Evolutionary conservation across 2,113 vertebrate genomes (phyloP), one percentile per base, ranked within the genome.

Genomic region (Sclerurus mexicanus): DNA sequence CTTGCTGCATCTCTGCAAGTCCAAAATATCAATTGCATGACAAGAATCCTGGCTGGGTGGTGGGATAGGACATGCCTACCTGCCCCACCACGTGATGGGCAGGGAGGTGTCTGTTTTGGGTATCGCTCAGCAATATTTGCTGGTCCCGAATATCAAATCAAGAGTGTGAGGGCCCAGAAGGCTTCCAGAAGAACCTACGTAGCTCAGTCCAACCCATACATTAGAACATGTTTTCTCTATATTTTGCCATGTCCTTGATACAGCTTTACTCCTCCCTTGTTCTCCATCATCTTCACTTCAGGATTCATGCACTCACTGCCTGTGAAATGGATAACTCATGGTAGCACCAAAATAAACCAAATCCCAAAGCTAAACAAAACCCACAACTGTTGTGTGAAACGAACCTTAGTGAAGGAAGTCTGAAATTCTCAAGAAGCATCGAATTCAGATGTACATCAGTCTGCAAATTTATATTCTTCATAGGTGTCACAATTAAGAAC

Each of bases 341-440:
- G 19, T 53, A 84, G 12, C 33, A 86, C 10, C 5, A 24, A 69
- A 89, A 76, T 37, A 66, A 67, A 46, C 6, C 24, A 49, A 90
- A 49, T 19, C 14, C 20, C 40, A 40, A 77, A 83, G 28, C 20
- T 53, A 20, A 68, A 73, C 19, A 47, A 68, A 62, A 22, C 1
- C 0, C 15, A 49, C 13, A 37, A 8, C 10, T 63, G 28, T 72
- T 76, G 4, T 0, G 3, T 47, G 23, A 85, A 92, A 42, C 3
- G 71, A 58, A 74, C 8, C 3, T 59, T 40, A 39, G 37, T 19
- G 5, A 60, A 15, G n/a, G 6, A 31, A 44, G 3, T 56, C 19
- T 68, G 44, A 94, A 63, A 49, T 78, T 73, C n/a, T 87, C 10
- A 21, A 62, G 47, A 60, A 47, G 4, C 28, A 46, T 47, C 22